Base-by-base conservation (phyloP, 2,888 invertebrate genomes). In the Geotrupes spiniger region DNA sequence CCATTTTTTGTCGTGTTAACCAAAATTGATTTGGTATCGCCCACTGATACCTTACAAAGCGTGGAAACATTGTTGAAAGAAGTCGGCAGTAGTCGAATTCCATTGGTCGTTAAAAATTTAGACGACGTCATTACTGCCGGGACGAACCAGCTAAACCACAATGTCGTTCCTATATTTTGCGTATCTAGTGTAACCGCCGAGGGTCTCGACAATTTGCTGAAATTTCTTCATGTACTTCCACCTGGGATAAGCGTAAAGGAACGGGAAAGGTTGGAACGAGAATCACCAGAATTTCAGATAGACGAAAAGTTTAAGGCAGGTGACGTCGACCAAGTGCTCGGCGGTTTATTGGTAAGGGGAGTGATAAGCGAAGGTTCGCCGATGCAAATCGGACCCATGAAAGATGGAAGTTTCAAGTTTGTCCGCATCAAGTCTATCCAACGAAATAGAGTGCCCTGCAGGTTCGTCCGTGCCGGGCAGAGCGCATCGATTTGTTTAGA, bases 1-100 rank as follows among this genome's bases (percentile, higher is more conserved):
- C 96, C 98, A 0, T 88, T 97, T 71, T 94, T 97, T 70, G 86
- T 94, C n/a, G 91, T 97, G 1, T 81, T 99, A 49, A 95, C 91
- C 51, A 99, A 99, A 78, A 87, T 87, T 46, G 98, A 99, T 73
- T 78, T 93, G 47, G 87, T 88, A n/a, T 74, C 78, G 2, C 77
- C 79, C 1, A 72, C 74, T 15, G 68, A 70, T 51, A 78, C 80
- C 6, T 66, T 82, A 36, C 72, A 76, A 52, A 78, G 79, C 60
- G 63, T 89, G 33, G 81, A 84, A 61, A 73, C 76, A 27, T 75
- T 85, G 39, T 74, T 88, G 25, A 83, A 83, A 51, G 78, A 81
- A 41, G 82, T 83, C 11, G 85, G 85, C 4, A 83, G 83, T 63
- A 72, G 78, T 16, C 70, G 78, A 68, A 79, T 84, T 12, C 87